phyloP scores from a whole-genome alignment of 2,888 invertebrate genomes.

The Electrophaes corylata region DNA sequence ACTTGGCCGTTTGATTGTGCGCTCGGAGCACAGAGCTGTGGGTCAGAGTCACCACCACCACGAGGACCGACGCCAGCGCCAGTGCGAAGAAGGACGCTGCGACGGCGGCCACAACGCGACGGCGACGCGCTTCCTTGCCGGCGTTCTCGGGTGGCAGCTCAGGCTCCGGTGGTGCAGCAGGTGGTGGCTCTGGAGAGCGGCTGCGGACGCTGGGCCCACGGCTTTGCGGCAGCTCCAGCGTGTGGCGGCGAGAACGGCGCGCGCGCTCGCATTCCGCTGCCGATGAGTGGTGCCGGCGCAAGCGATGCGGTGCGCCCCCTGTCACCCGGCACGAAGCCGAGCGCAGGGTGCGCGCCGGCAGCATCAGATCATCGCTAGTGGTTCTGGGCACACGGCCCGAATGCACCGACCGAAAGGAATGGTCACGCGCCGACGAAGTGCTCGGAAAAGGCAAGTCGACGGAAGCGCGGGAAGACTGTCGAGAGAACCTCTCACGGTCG shows the following conservation, averaged over 20 bases:
- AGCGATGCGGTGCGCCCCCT: constrained; percentile 75
- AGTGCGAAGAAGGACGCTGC: constrained; percentile 89
- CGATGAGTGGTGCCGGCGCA: constrained; percentile 79
- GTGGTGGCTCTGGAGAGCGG: constrained; percentile 73
- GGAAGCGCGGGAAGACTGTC: constrained; percentile 81
- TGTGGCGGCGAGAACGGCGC: constrained; percentile 74
- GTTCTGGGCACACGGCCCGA: constrained; percentile 76
- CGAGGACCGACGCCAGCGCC: constrained; percentile 88
- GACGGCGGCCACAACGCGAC: constrained; percentile 88
- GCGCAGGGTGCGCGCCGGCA: constrained; percentile 77
- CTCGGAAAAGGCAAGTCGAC: constrained; percentile 76
- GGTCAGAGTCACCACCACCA: constrained; percentile 91
- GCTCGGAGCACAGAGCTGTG: constrained; percentile 87
- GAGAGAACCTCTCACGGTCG: constrained; percentile 78
- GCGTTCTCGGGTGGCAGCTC: constrained; percentile 80
- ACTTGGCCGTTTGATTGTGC: constrained; percentile 86
- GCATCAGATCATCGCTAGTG: constrained; percentile 78
- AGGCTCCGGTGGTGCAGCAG: constrained; percentile 65
- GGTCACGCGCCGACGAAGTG: constrained; percentile 72
- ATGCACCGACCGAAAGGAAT: constrained; percentile 78
- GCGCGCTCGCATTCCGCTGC: constrained; percentile 80
- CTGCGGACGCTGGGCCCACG: constrained; percentile 77
- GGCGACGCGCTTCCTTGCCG: constrained; percentile 87
- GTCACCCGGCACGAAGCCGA: constrained; percentile 78
- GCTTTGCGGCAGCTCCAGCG: constrained; percentile 73